phyloP scores from a whole-genome alignment of 2,797 vertebrate genomes.

The Aplochiton taeniatus region DNA sequence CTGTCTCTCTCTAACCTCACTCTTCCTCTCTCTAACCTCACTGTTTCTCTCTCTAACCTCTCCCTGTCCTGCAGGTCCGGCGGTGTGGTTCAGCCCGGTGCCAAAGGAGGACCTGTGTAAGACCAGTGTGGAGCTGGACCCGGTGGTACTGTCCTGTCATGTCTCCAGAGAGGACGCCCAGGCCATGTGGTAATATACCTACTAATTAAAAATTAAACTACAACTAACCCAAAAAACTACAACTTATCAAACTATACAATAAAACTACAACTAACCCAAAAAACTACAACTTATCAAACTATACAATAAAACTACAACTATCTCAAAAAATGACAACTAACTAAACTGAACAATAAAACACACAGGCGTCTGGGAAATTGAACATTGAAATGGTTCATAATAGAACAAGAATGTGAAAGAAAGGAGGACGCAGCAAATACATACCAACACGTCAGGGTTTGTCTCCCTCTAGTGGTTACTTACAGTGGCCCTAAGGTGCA shows the following conservation, averaged over 20 bases:
- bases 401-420: too few relatives aligned
- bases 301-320: too few relatives aligned
- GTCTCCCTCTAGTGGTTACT: too few relatives aligned
- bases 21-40: background rate
- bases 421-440: too few relatives aligned
- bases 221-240: too few relatives aligned
- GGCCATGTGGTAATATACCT: constrained; percentile 71
- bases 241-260: too few relatives aligned
- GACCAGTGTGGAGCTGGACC: constrained; percentile 76
- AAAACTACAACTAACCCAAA: too few relatives aligned
- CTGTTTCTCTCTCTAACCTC: background rate
- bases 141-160: constrained; percentile 83
- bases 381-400: background rate
- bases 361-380: background rate
- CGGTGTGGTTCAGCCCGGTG: constrained; percentile 67
- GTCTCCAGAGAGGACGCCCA: constrained; percentile 75
- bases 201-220: too few relatives aligned
- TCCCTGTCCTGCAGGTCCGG: constrained; percentile 54
- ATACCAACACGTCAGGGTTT: too few relatives aligned
- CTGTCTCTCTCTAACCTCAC: background rate
- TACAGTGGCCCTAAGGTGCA: too few relatives aligned
- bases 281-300: too few relatives aligned
- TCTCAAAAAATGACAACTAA: too few relatives aligned
- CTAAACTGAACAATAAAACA: background rate
- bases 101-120: constrained; percentile 71